Base-by-base conservation (phyloP, 64 coral and sea anemone species). In the Montipora foliosa region DNA sequence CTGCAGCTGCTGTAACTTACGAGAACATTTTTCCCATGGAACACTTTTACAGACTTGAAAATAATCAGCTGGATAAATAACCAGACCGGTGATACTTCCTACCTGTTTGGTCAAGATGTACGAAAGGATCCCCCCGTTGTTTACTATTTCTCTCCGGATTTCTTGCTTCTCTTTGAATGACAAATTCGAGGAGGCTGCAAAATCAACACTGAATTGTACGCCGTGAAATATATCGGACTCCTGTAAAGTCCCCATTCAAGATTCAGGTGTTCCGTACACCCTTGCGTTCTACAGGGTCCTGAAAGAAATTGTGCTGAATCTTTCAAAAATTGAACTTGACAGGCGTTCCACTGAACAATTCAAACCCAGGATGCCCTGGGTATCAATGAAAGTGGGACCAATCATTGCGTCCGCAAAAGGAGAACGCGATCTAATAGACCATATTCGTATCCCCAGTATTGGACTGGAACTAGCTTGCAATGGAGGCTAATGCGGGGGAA, bases 151-250 rank as follows among this genome's bases (percentile, higher is more conserved):
- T 89, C 67, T 51, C 13, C 95, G 92, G 49, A 97, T 89, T 88
- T 92, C 83, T 85, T 94, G 77, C 69, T 97, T 97, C 15, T 91
- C 75, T 90, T 97, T 97, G 69, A 94, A 97, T 72, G 95, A 81
- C 1, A 97, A 64, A 58, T 53, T 19, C 12, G 76, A 87, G 0
- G 87, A 80, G 17, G 79, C 87, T 74, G 95, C 48, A 70, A 92
- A 91, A 91, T 97, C 95, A 15, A 94, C 60, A 49, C 64, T 82
- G 67, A 97, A 97, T 78, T 89, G 82, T 15, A 87, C 50, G 0
- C 70, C 92, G 3, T 83, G 37, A 50, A 97, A 97, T 19, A 94
- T 57, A 66, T 81, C 74, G 55, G 87, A 89, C 46, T 52, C 47
- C 6, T 86, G 44, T 17, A 72, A 48, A 22, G 64, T 71, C 4